These are phyloP conservation scores for Tethya wilhelma DNA, from an alignment of 37 sponge, comb jelly and placozoan genomes.

Conservation along the genomic window DNA sequence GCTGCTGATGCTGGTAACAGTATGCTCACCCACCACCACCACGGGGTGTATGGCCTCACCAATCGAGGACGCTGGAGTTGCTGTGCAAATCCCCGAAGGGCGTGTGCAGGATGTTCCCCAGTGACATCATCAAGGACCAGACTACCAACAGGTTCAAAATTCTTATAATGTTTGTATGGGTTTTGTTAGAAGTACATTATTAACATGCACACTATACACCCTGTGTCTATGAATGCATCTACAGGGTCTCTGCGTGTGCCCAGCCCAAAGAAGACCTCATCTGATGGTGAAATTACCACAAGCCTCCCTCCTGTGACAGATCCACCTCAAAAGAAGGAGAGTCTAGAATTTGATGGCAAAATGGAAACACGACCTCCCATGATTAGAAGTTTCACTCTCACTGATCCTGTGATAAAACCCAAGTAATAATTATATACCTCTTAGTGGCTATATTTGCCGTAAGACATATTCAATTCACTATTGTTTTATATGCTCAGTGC, in stretches of 20 bases:
- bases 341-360: neutral
- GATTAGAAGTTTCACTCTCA: conserved; percentile 21
- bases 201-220: too few relatives aligned
- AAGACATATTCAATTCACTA: too few relatives aligned
- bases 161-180: too few relatives aligned
- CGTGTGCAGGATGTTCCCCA: conserved; percentile 46
- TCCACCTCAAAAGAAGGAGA: neutral
- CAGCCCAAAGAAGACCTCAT: too few relatives aligned
- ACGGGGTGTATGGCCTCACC: conserved; percentile 59
- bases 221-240: too few relatives aligned
- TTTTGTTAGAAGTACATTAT: too few relatives aligned
- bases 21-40: conserved; percentile 62
- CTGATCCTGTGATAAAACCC: conserved; percentile 37
- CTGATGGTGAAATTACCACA: neutral
- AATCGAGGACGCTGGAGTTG: conserved; percentile 79
- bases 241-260: too few relatives aligned
- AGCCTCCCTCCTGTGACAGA: neutral
- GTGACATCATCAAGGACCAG: too few relatives aligned
- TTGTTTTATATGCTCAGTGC: neutral
- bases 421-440: neutral
- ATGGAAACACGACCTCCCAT: neutral
- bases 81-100: conserved; percentile 57
- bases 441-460: neutral
- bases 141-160: too few relatives aligned
- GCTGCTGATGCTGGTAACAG: conserved; percentile 11